A percentile compares a stretch with the other conserved stretches of the same genome.
Evolutionary conservation across 2,113 vertebrate species (phyloP).

Genomic region (Siniperca knerii): DNA sequence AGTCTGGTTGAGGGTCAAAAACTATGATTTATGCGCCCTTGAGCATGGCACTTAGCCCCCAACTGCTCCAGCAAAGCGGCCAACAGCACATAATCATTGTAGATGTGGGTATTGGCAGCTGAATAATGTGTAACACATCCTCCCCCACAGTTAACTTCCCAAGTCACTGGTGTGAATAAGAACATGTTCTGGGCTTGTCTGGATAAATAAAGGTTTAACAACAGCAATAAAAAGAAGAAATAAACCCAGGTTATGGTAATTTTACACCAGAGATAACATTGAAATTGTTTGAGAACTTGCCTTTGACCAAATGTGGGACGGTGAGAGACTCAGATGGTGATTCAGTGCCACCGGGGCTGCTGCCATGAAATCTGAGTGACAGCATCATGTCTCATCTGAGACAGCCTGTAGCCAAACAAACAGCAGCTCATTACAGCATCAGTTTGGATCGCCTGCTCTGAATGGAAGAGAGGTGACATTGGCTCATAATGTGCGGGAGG

Average conservation of each 20-base stretch:
- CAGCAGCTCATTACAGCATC: conserved; percentile 52
- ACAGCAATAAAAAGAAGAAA: conserved; percentile 6
- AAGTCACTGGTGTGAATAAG: not conserved
- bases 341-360: conserved; percentile 41
- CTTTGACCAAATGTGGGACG: not conserved
- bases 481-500: conserved; percentile 36
- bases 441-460: conserved; percentile 18
- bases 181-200: not conserved
- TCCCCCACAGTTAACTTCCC: conserved; percentile 9
- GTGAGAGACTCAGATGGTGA: conserved; percentile 56
- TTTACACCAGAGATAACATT: not conserved
- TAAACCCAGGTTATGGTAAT: conserved; percentile 6
- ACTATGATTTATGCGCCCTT: conserved; percentile 6
- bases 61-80: not conserved
- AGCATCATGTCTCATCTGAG: conserved; percentile 54
- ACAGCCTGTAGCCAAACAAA: conserved; percentile 62
- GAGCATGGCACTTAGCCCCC: conserved; percentile 3
- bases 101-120: conserved; percentile 8
- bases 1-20: not conserved
- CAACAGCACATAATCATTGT: not conserved
- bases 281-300: conserved; percentile 21
- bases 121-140: conserved; percentile 8
- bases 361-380: conserved; percentile 55
- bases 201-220: conserved; percentile 18
- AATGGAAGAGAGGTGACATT: conserved; percentile 51